phyloP scores from a whole-genome alignment of 2,113 vertebrate genomes.

The Paracanthobrama guichenoti region DNA sequence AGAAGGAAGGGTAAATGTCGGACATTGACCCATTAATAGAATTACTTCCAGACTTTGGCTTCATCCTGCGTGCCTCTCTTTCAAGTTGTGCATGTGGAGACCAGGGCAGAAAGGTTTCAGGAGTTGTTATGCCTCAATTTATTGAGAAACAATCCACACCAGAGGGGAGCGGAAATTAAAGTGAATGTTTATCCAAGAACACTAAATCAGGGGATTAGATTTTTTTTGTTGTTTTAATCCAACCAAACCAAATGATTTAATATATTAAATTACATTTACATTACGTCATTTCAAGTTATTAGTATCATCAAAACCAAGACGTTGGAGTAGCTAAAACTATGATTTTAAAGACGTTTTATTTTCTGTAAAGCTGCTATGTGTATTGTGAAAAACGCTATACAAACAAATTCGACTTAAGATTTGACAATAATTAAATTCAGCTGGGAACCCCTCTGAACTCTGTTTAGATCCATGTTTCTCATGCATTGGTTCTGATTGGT shows the following conservation, averaged over 20 bases:
- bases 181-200: background rate
- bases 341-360: background rate
- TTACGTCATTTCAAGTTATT: too few relatives aligned
- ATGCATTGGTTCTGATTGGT: background rate
- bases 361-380: background rate
- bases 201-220: background rate
- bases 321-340: too few relatives aligned
- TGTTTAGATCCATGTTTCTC: background rate
- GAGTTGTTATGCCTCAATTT: background rate
- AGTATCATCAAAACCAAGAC: background rate
- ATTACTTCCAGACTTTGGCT: conserved; percentile 68
- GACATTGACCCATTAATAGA: conserved; percentile 54
- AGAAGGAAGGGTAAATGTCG: conserved; percentile 48
- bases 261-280: background rate
- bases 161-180: conserved; percentile 7
- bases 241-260: background rate
- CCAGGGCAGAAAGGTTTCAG: conserved; percentile 9
- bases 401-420: background rate
- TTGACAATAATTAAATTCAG: background rate
- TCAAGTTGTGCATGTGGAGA: conserved; percentile 38
- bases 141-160: background rate
- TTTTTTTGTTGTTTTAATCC: background rate
- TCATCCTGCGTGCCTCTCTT: conserved; percentile 27
- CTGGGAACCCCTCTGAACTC: background rate
- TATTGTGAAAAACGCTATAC: too few relatives aligned